phyloP scores from a whole-genome alignment of 2,797 vertebrate genomes.

The Botia kubotai region DNA sequence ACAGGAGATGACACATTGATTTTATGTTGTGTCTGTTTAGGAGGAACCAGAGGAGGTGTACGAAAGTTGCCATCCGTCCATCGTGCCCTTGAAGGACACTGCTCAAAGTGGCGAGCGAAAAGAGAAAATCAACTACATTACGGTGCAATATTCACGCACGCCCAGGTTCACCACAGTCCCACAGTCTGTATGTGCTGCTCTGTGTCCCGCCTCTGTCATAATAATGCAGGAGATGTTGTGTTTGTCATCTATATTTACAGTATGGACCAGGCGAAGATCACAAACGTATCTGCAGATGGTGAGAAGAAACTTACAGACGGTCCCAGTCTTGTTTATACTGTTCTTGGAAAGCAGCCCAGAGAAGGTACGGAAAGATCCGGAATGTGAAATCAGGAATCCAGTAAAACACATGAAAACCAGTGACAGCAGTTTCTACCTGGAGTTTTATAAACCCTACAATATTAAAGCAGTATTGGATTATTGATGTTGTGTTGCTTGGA shows the following conservation, averaged over 20 bases:
- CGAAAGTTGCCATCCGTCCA: conserved; percentile 76
- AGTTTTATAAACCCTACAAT: neutral
- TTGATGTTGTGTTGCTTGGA: neutral
- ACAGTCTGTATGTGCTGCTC: conserved; percentile 4
- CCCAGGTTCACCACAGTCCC: conserved; percentile 67
- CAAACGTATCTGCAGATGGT: conserved; percentile 69
- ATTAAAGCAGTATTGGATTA: neutral
- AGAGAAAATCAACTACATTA: conserved; percentile 68
- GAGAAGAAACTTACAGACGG: conserved; percentile 70
- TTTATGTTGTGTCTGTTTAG: conserved; percentile 59
- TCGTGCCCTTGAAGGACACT: conserved; percentile 78
- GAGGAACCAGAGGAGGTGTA: conserved; percentile 77
- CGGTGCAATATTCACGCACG: conserved; percentile 75
- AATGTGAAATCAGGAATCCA: neutral
- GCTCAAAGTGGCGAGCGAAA: conserved; percentile 64
- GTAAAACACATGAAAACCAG: neutral
- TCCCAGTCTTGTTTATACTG: conserved; percentile 69
- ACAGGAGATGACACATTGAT: neutral
- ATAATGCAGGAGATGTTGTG: neutral
- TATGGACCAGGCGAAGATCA: conserved; percentile 73
- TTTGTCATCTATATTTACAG: conserved; percentile 56
- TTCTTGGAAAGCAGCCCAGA: conserved; percentile 59
- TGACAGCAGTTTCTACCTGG: neutral
- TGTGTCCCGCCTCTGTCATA: neutral
- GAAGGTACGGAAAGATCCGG: neutral